Base-by-base conservation (phyloP, 2,797 vertebrate genomes). In the Centroberyx gerrardi region DNA sequence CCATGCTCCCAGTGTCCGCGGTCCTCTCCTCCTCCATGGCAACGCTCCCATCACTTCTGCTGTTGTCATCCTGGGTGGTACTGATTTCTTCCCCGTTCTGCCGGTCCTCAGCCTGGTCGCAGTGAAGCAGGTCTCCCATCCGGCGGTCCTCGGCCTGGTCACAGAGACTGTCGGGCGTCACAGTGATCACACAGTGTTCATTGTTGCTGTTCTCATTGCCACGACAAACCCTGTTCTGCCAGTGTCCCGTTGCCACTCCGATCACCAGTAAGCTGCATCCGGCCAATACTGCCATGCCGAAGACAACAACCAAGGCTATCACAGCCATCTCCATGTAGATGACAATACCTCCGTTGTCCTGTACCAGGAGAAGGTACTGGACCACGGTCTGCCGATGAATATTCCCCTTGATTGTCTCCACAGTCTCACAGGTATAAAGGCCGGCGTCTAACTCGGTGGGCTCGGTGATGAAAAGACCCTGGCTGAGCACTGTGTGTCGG, bases 351-450 rank as follows among this genome's bases (percentile, higher is more conserved):
- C 28, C 0, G 9, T 18, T 6, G 67, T 78, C 14, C 9, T 60
- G 33, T 53, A 82, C 42, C 44, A 60, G 14, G 33, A 87, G 18
- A 0, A 65, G 4, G 51, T 81, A 84, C 60, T 63, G 70, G 52
- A 72, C 48, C 48, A 74, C 76, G 2, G 3, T 68, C 6, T 8
- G 65, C 36, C 44, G 15, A 68, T 87, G 55, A n/a, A 61, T 12
- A 56, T 56, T 74, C 28, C 62, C 60, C 44, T 77, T 80, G 2
- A 84, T 73, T 3, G 17, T 67, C 29, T 87, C 79, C 22, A 63
- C 56, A 8, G 79, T 84, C 58, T 84, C 73, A 61, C 85, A 84
- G 53, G 70, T 75, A 58, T 80, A 74, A 13, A 84, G 36, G 36
- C 76, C 85, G 5, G 73, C 60, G 5, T 84, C 85, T 6, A 48